A percentile compares a stretch with the other conserved stretches of the same genome.
Evolutionary conservation across 2,888 invertebrate species (phyloP).

Genomic region (Tenthredo livida): DNA sequence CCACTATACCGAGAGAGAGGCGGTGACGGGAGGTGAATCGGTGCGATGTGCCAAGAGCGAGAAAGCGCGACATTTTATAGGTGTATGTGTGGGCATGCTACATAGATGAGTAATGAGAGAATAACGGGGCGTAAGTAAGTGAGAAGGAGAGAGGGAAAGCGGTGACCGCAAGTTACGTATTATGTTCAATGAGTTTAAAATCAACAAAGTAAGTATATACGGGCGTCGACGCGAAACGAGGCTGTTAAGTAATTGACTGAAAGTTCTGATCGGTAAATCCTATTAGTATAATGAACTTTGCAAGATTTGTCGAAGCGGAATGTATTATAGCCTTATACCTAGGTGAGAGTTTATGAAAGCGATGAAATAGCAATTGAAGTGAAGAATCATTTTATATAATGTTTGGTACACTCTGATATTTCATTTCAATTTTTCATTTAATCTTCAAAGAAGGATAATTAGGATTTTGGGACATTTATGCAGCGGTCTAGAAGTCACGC

Average conservation of each 20-base stretch:
- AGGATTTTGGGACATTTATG: not conserved
- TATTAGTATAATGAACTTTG: not conserved
- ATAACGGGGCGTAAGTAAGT: not conserved
- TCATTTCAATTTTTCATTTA: not conserved
- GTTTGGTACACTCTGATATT: not conserved
- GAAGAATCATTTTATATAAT: not conserved
- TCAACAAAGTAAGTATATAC: not conserved
- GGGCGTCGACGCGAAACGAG: not conserved
- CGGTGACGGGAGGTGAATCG: not conserved
- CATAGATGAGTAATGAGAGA: not conserved
- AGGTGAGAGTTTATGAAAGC: not conserved
- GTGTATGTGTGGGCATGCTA: not conserved
- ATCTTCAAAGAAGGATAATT: not conserved
- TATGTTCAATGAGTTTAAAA: not conserved
- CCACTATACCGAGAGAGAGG: not conserved
- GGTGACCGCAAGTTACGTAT: conserved; percentile 6
- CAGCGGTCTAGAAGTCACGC: not conserved
- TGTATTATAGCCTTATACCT: not conserved
- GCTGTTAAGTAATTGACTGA: not conserved
- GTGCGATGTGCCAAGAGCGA: not conserved
- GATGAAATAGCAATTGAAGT: not conserved
- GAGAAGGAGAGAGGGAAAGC: conserved; percentile 13
- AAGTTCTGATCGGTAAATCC: conserved; percentile 9
- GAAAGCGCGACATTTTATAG: not conserved
- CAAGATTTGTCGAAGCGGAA: not conserved